phyloP scores from a whole-genome alignment of 2,888 invertebrate genomes.

The Cyclophora albipunctata region DNA sequence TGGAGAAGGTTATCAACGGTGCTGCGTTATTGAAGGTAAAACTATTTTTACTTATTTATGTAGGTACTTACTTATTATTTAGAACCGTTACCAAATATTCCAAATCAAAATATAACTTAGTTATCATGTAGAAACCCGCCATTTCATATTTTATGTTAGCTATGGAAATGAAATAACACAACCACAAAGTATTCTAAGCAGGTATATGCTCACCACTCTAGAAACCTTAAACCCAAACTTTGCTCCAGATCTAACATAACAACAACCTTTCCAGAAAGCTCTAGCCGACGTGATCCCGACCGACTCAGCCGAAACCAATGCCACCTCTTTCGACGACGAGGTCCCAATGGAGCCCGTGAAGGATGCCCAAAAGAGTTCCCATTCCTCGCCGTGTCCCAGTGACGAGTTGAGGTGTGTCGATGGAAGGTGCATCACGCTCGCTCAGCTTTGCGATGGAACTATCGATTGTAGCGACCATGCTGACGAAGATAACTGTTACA shows the following conservation, averaged over 20 bases:
- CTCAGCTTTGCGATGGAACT: constrained; percentile 77
- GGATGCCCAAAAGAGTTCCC: constrained; percentile 30
- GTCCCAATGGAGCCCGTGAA: constrained; percentile 1
- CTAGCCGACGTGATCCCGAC: constrained; percentile 21
- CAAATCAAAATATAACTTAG: too few relatives aligned
- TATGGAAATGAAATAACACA: too few relatives aligned
- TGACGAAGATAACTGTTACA: constrained; percentile 78
- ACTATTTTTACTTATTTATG: background rate
- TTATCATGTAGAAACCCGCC: too few relatives aligned
- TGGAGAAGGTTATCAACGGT: constrained; percentile 54
- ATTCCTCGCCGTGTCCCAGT: constrained; percentile 66
- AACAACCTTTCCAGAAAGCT: constrained; percentile 34
- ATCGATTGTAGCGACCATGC: constrained; percentile 78
- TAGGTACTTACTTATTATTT: too few relatives aligned
- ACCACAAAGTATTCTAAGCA: too few relatives aligned
- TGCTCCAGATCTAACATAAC: too few relatives aligned
- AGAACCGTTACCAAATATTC: too few relatives aligned
- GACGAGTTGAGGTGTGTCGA: constrained; percentile 78
- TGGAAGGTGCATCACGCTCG: constrained; percentile 78
- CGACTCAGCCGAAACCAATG: constrained; percentile 18
- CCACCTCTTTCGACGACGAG: constrained; percentile 22
- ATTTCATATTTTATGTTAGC: too few relatives aligned
- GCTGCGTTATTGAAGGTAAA: constrained; percentile 49
- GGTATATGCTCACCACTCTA: too few relatives aligned
- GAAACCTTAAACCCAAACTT: too few relatives aligned